phyloP scores from a whole-genome alignment of 2,113 vertebrate species.

The Glaucidium brasilianum region DNA sequence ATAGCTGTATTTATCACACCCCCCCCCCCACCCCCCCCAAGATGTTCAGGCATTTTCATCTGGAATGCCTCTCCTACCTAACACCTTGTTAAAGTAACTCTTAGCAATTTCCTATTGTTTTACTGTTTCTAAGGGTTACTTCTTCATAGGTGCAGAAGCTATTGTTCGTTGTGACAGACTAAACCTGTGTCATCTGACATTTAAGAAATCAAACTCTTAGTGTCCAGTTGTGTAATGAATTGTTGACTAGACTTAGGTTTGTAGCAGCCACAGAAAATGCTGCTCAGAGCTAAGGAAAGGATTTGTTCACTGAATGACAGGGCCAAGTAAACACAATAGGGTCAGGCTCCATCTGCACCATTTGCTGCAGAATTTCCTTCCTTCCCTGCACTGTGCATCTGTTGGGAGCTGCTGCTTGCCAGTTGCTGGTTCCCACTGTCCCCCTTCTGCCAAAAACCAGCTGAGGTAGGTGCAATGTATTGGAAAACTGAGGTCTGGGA shows the following conservation, averaged over 20 bases:
- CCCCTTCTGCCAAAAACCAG: background rate
- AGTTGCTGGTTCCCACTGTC: slow-evolving; percentile 13
- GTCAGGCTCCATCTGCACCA: slow-evolving; percentile 48
- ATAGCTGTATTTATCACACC: background rate
- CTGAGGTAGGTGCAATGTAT: background rate
- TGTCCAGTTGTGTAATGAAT: background rate
- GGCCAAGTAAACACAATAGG: slow-evolving; percentile 37
- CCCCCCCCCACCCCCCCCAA: too few species aligned
- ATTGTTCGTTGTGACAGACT: background rate
- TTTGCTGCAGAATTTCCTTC: slow-evolving; percentile 56
- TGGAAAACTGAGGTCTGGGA: slow-evolving; percentile 18
- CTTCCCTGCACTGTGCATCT: background rate
- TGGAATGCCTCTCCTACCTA: background rate
- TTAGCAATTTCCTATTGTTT: background rate
- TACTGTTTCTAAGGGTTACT: background rate
- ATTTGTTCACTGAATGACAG: background rate
- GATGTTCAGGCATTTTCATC: background rate
- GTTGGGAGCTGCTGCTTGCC: slow-evolving; percentile 26
- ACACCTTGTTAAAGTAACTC: background rate
- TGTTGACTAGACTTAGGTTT: background rate
- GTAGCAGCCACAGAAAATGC: background rate
- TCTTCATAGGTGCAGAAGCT: background rate
- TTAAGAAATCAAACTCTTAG: background rate
- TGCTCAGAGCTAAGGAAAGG: background rate
- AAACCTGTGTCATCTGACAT: background rate